Base-by-base conservation (phyloP, 2,113 vertebrate genomes). In the Corythornis cristatus region DNA sequence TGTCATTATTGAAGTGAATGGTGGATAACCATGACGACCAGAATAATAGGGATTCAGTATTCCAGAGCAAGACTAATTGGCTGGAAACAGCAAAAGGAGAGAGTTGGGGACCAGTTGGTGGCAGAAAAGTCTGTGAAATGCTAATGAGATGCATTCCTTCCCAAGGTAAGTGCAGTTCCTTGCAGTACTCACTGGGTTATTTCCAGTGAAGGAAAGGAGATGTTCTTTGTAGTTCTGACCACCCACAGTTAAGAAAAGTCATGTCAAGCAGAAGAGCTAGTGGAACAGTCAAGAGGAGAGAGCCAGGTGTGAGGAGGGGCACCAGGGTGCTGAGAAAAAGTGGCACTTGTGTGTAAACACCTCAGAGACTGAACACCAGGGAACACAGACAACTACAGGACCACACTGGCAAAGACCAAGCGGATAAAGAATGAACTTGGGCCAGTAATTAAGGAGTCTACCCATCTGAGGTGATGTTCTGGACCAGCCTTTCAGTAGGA, bases 81-180 rank as follows among this genome's bases (percentile, higher is more conserved):
- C 37, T 37, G 37, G 37, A 37, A 37, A 37, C 37, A 37, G 37
- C 37, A 37, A 37, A 37, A 37, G 37, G 37, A 37, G 37, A 37
- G 37, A 37, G 37, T 37, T 37, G 37, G 37, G 37, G 37, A 37
- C 37, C 60, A 35, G 31, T n/a, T 77, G 25, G 53, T 81, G 89
- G 40, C 70, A 71, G 76, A 86, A 86, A 93, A 71, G 77, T 60
- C 80, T 96, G 70, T 91, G 86, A 88, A 95, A 84, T 88, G 86
- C 43, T 93, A 43, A 92, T 67, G 72, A 46, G 46, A 83, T 73
- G 29, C 10, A 3, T 89, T 91, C 67, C n/a, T 83, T 17, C 48
- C 68, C 72, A 64, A 68, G 31, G 5, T 53, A 71, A 58, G 56
- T 66, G 31, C 56, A 70, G 43, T 43, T 43, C 51, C 68, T 62